Conservation (phyloP, 2,113 vertebrate species). For the Martes martes region DNA sequence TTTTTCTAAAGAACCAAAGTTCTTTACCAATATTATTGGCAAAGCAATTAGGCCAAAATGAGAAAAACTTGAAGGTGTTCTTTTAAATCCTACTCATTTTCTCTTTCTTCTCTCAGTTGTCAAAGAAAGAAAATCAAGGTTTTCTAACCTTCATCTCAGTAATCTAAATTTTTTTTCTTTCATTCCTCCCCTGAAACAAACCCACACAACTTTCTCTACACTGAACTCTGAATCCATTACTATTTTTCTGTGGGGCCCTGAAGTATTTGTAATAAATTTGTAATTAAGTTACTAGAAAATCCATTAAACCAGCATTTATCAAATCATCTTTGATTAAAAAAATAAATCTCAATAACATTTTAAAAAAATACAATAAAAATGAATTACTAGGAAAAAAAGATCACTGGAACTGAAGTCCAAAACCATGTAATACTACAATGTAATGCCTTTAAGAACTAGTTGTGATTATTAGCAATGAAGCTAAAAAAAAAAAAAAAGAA, state of each 20-base stretch:
- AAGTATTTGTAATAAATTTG: background rate
- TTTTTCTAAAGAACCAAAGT: slow-evolving; percentile 27
- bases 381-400: background rate
- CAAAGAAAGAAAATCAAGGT: background rate
- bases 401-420: background rate
- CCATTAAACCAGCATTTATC: background rate
- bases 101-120: background rate
- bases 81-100: background rate
- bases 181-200: background rate
- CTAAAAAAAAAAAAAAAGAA: background rate
- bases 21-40: background rate
- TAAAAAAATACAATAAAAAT: background rate
- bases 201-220: background rate
- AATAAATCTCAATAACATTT: background rate
- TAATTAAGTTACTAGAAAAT: background rate
- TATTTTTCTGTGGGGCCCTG: background rate
- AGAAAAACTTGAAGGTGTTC: slow-evolving; percentile 19
- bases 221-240: background rate
- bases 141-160: background rate
- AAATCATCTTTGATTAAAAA: background rate
- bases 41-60: slow-evolving; percentile 37
- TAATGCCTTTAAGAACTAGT: background rate
- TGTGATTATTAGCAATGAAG: background rate
- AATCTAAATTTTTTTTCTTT: background rate
- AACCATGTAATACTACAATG: background rate